A percentile compares a stretch with the other conserved stretches of the same genome.
Evolutionary conservation across 2,888 invertebrate species (phyloP).

Genomic region (Lathronympha strigana): DNA sequence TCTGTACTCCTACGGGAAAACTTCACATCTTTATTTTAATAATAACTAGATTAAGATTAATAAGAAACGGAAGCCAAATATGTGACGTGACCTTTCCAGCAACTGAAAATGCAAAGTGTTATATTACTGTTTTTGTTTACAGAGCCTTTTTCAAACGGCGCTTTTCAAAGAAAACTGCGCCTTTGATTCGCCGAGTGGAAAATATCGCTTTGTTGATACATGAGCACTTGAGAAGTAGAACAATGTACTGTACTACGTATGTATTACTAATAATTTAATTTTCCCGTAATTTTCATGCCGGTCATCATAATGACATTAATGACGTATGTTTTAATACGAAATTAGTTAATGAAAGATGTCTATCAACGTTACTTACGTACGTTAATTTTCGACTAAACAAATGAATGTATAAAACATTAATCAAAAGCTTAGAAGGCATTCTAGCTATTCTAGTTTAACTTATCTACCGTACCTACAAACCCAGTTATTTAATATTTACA

Average conservation of each 20-base stretch:
- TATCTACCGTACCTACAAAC: constrained; percentile 6
- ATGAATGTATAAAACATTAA: not conserved
- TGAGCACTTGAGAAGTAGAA: not conserved
- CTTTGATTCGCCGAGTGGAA: not conserved
- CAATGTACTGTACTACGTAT: not conserved
- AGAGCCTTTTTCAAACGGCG: not conserved
- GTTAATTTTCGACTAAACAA: not conserved
- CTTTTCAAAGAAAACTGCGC: constrained; percentile 2
- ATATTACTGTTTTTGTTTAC: not conserved
- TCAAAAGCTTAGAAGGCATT: not conserved
- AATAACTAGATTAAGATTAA: no score
- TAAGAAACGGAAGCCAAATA: no score
- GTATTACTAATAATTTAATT: no score
- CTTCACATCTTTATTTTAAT: no score
- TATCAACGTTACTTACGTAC: no score
- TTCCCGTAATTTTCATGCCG: no score
- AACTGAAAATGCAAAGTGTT: no score
- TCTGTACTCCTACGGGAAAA: no score
- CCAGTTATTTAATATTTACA: constrained; percentile 7
- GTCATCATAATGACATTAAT: no score
- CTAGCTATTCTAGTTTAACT: not conserved
- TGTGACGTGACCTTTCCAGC: no score
- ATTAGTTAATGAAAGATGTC: no score
- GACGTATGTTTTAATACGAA: no score
- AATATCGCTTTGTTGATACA: constrained; percentile 2